Base-by-base conservation (phyloP, 1,140 invertebrate species). In the Caenorhabditis brenneri region DNA sequence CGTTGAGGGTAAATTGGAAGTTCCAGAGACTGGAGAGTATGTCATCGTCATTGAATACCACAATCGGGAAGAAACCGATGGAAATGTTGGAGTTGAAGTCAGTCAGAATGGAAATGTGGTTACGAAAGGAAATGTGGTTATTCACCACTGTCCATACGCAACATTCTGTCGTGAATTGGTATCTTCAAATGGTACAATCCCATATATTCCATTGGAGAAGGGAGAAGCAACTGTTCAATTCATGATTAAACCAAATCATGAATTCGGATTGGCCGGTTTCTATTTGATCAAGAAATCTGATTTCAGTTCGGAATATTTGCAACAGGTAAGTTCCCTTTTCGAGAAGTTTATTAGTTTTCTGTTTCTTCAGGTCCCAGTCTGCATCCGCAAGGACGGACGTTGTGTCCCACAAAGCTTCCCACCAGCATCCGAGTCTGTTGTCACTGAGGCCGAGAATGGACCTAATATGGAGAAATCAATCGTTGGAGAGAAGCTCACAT, bases 291-390 rank as follows among this genome's bases (percentile, higher is more conserved):
- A 95, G 0, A 92, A 93, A 33, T 91, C 94, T 0, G 91, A 94
- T 42, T 98, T 96, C 95, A 94, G 95, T 9, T 89, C 95, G 58
- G 95, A 97, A 89, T 95, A 94, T 86, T 94, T 97, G 12, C 93
- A 94, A 80, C 95, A 95, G 0, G 93, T 94, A 87, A n/a, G n/a
- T n/a, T n/a, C n/a, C n/a, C n/a, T n/a, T n/a, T n/a, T n/a, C n/a
- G n/a, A n/a, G n/a, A n/a, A n/a, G n/a, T n/a, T n/a, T n/a, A n/a
- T n/a, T n/a, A n/a, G n/a, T n/a, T n/a, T n/a, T n/a, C n/a, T n/a
- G n/a, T n/a, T n/a, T n/a, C n/a, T n/a, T n/a, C n/a, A n/a, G n/a
- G n/a, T n/a, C n/a, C 93, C 95, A 0, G 93, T 94, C n/a, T 97
- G 96, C 90, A 93, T 97, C 0, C 92, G 93, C 12, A 93, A 94